Base-by-base conservation (phyloP, 2,797 vertebrate genomes). In the Sebastes vulpes region DNA sequence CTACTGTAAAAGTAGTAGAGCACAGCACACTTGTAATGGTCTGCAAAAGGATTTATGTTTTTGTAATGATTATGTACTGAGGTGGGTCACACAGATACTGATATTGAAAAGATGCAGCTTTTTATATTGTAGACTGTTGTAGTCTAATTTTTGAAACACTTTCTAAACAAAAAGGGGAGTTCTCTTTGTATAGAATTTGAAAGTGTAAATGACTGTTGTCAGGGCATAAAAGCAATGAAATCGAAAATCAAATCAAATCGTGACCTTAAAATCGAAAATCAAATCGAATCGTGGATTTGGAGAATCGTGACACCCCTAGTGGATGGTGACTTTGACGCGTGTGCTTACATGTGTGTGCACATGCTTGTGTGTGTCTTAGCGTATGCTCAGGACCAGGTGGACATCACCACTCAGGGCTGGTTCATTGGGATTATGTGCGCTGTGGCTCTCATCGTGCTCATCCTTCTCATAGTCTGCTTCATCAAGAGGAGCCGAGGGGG, bases 341-440 rank as follows among this genome's bases (percentile, higher is more conserved):
- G 7, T 81, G 6, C 8, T 56, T 8, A 42, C 4, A 7, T 57
- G 1, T 59, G 42, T 42, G 21, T 18, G 4, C 9, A 20, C 59
- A 5, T 74, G n/a, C 26, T 8, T 61, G 57, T 77, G 38, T 61
- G 38, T 86, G 21, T 84, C 20, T 50, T 95, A 99, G 99, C 96
- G 50, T 97, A 98, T 48, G 97, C 97, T 85, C 98, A 97, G 89
- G 98, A 98, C 77, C 98, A 99, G 69, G 97, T 98, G 56, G 98
- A 99, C 96, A 97, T 99, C 56, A 95, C 97, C 69, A 99, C 98
- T 3, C 97, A 99, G 92, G 99, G 99, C 79, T 99, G 99, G 99
- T 99, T 99, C 95, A 99, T 99, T 2, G 99, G 99, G 63, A 96
- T 99, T 58, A 99, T 99, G 99, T 99, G 98, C 4, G 99, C 98